These are phyloP conservation scores for Florisuga fusca DNA, from an alignment of 2,797 vertebrate species.

Conservation along the genomic window DNA sequence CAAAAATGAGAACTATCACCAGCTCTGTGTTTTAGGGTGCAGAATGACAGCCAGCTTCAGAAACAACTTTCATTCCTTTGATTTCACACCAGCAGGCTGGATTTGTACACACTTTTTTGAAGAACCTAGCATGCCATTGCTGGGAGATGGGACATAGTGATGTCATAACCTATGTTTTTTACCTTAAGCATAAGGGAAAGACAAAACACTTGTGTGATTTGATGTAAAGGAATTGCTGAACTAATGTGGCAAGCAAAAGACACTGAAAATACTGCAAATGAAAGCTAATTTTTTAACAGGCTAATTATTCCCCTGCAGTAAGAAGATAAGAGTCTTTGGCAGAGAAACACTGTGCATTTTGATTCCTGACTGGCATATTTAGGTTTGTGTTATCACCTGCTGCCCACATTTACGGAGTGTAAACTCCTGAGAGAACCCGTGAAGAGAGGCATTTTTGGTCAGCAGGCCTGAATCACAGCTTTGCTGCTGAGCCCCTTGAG, in stretches of 20 bases:
- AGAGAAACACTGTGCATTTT: background rate
- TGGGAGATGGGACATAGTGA: background rate
- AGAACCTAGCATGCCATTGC: background rate
- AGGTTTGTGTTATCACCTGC: conserved; percentile 30
- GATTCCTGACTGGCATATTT: conserved; percentile 23
- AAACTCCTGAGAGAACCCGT: background rate
- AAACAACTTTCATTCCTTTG: background rate
- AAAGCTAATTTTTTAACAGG: background rate
- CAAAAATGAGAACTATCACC: background rate
- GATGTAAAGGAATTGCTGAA: background rate
- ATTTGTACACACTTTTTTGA: background rate
- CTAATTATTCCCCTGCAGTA: background rate
- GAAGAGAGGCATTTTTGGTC: background rate
- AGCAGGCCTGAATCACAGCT: background rate
- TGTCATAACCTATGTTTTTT: background rate
- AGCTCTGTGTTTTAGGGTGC: background rate
- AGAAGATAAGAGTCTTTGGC: background rate
- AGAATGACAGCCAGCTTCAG: background rate
- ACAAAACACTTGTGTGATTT: background rate
- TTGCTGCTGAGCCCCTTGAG: background rate
- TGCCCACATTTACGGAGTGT: background rate
- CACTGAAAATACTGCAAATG: background rate
- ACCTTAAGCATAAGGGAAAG: background rate
- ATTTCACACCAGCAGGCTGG: background rate
- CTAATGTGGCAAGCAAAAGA: background rate